Evolutionary conservation across 2,888 invertebrate genomes (phyloP), one percentile per base, ranked within the genome.

Genomic region (Tetanocera ferruginea): DNA sequence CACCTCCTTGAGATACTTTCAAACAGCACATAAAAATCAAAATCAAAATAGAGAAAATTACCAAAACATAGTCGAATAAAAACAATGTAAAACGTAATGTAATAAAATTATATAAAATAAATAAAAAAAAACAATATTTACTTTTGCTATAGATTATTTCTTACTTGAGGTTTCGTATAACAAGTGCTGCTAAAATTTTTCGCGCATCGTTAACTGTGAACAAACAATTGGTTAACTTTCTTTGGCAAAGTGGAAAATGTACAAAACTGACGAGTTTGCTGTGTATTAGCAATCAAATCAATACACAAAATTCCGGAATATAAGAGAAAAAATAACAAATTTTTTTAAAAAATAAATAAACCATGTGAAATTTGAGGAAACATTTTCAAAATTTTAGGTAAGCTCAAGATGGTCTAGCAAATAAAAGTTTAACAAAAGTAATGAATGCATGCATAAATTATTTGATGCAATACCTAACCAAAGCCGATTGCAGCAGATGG

Each of bases 211-310:
- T 5, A 37, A 37, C 2, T 11, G 2, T 1, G 3, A 11, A 43
- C 2, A 14, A 11, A 43, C 43, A 62, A 31, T n/a, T n/a, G n/a
- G n/a, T 34, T 34, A 8, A n/a, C 17, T 64, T 31, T 62, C 25
- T 17, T 69, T 69, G 14, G 9, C 8, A 28, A 11, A 25, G 51
- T n/a, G 25, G 9, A 49, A 51, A 71, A 55, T 55, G 19, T 34
- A 34, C 9, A 3, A 17, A 34, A 17, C 17, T 3, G 5, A 55
- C 23, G 11, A 60, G 72, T 34, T 57, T 57, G 60, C 72, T 57
- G 37, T 60, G 72, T 17, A 72, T 57, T 60, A 60, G 14, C 57
- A 60, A 37, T 72, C 72, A 72, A 37, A 72, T 34, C 28, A 31
- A 57, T 34, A 69, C 23, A 9, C 19, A 17, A 72, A 57, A 72